Evolutionary conservation across 1,140 invertebrate genomes (phyloP), one percentile per base, ranked within the genome.

Genomic region (Proctacanthus coquilletti): DNA sequence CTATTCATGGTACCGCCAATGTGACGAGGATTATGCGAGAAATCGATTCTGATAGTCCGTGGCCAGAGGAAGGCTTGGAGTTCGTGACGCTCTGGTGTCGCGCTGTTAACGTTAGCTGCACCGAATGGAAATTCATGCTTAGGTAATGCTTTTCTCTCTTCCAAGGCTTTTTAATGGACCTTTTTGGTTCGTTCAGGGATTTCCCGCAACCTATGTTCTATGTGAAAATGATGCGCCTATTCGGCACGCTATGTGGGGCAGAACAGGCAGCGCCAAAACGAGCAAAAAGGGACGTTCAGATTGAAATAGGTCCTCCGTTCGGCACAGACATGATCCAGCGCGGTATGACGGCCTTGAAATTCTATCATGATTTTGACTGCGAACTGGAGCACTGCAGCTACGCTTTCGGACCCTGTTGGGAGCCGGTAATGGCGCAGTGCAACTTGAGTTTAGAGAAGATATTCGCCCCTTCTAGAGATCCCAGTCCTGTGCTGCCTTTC

Each of bases 341-440:
- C 36, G 87, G 84, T 48, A 91, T 98, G 82, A 87, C 88, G 13
- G 75, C 88, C 0, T 65, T 96, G 1, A 98, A 98, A 59, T 96
- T 93, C 64, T 98, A 94, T 62, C 91, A 98, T 58, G 94, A 98
- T 63, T 72, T 98, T n/a, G 92, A 87, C 56, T 91, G 85, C 69
- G 88, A 93, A 50, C 76, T 91, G 42, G 75, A 85, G 35, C 76
- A 80, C 43, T 87, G 80, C 47, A 80, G 79, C 50, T 85, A 93
- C 52, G 89, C 91, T 0, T 96, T 98, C 62, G 95, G 94, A 0
- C 87, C 92, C 1, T 98, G 93, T 62, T 99, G 95, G 95, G 95
- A 98, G 53, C 92, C 94, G 0, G 85, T 94, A 0, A 81, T 98
- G 45, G 86, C 93, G 1, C 91, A 98, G 52, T 92, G 88, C 48